Base-by-base conservation (phyloP, 2,797 vertebrate species). In the Esox lucius region DNA sequence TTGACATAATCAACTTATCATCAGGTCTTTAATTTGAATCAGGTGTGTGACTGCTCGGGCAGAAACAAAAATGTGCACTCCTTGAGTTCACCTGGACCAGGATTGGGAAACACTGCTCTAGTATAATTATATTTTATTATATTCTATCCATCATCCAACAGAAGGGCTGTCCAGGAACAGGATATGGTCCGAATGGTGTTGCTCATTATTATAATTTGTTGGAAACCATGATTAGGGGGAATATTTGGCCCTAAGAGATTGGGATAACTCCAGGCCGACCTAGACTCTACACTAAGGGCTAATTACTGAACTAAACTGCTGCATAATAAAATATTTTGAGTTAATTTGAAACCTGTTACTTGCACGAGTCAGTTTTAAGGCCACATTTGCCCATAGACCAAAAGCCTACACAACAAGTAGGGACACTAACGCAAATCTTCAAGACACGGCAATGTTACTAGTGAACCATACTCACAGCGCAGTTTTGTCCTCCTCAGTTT, bases 401-500 rank as follows among this genome's bases (percentile, higher is more conserved):
- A 61, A 61, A 24, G 22, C 56, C 22, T 61, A 12, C 3, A 56
- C 56, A 61, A 24, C 12, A 24, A 4, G 16, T 61, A 2, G 19
- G 56, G 22, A 12, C 56, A 24, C 56, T 12, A 12, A 61, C 4
- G 24, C 56, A 26, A 26, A 9, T 56, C 53, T 22, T 8, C 35
- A 39, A 39, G 35, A 8, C 35, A 0, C n/a, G n/a, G 53, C n/a
- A 56, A 56, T 7, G 19, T n/a, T 22, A 22, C 19, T n/a, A 56
- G 19, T n/a, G n/a, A 56, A 56, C 53, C 53, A 61, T 49, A 62
- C 95, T 95, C 80, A 99, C 97, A 98, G 91, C 91, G 94, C 51
- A 99, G 92, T 70, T 99, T 99, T 81, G 96, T 91, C 19, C 84
- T 94, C 8, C 95, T 93, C 83, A 94, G 85, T 2, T 31, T 86